Base-by-base conservation (phyloP, 2,888 invertebrate genomes). In the Drosophila vallismaia region DNA sequence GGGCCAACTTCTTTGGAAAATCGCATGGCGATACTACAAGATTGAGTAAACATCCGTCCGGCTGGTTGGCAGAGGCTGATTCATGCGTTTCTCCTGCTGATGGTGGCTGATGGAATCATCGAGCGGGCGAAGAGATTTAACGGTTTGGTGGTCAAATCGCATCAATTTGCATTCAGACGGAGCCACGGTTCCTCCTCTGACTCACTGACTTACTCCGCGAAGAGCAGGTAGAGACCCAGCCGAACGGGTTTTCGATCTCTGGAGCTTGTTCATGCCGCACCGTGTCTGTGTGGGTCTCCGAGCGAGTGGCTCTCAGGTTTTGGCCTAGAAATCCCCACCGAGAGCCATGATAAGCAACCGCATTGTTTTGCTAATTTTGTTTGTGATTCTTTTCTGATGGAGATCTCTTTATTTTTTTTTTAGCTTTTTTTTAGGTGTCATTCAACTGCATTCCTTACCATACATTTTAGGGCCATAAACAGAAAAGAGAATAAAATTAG, bases 41-140 rank as follows among this genome's bases (percentile, higher is more conserved):
- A 67, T 59, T 64, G 38, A 71, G 60, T 74, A 86, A 81, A 81
- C 87, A 86, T 75, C 76, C 82, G 85, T 50, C 36, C 42, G 62
- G 57, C 56, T 26, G 42, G 49, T 40, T 14, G 14, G 14, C 14
- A 14, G 48, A 10, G 14, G 38, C 38, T 71, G 53, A 71, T 12
- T 69, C 71, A 69, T 45, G 28, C 24, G 50, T 58, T 58, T 40
- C 55, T 50, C 49, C 52, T 59, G 60, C 46, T 26, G 26, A 26
- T 4, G 46, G 38, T 36, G 60, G 38, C 40, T 14, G 19, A 28
- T 62, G 60, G 70, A 71, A 70, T 49, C 63, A 45, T 10, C 56
- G 24, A 14, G 60, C 24, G 44, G 19, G 7, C n/a, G 29, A 12
- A 52, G 51, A 48, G 31, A 52, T 71, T 53, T 71, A 62, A 53